Percentiles rank a stretch among this genome's conserved stretches.
phyloP scores from a whole-genome alignment of 2,888 invertebrate genomes.

The Ephialtes manifestator region DNA sequence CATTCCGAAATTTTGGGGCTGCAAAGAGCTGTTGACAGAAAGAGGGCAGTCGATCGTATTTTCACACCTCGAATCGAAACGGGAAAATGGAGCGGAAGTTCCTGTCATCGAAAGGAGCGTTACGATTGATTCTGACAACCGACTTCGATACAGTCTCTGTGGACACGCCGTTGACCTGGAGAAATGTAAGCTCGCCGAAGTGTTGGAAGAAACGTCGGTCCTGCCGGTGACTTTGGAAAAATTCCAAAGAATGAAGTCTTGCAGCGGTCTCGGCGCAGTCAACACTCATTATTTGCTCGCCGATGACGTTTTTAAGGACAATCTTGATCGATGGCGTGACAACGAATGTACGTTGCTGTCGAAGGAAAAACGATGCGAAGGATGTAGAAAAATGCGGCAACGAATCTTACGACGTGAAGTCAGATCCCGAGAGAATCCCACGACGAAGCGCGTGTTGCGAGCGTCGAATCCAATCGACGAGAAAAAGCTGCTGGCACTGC shows the following conservation, averaged over 20 bases:
- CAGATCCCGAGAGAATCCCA: conserved; percentile 4
- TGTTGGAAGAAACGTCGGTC: neutral
- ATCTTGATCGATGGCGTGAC: conserved; percentile 21
- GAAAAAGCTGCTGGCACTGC: too few relatives aligned
- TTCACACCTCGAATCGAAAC: conserved; percentile 6
- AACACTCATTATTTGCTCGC: conserved; percentile 22
- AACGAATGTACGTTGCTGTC: conserved; percentile 24
- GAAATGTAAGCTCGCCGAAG: conserved; percentile 6
- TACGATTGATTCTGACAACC: conserved; percentile 4
- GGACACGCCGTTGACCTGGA: conserved; percentile 10
- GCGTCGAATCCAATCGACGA: too few relatives aligned
- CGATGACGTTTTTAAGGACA: conserved; percentile 10
- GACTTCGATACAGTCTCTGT: conserved; percentile 12
- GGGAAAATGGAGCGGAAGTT: conserved; percentile 8
- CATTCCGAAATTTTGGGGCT: conserved; percentile 6
- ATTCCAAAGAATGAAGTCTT: conserved; percentile 31
- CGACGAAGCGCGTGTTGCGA: conserved; percentile 10
- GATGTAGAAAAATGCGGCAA: conserved; percentile 22
- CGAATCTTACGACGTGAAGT: conserved; percentile 8
- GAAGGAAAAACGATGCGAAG: conserved; percentile 36
- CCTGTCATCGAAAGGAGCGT: conserved; percentile 4
- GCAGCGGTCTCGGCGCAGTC: conserved; percentile 37
- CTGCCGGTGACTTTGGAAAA: conserved; percentile 11
- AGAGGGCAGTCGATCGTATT: conserved; percentile 23
- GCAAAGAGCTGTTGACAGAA: conserved; percentile 7